Evolutionary conservation across 2,113 vertebrate species (phyloP), one percentile per base, ranked within the genome.

Genomic region (Cebidichthys violaceus): DNA sequence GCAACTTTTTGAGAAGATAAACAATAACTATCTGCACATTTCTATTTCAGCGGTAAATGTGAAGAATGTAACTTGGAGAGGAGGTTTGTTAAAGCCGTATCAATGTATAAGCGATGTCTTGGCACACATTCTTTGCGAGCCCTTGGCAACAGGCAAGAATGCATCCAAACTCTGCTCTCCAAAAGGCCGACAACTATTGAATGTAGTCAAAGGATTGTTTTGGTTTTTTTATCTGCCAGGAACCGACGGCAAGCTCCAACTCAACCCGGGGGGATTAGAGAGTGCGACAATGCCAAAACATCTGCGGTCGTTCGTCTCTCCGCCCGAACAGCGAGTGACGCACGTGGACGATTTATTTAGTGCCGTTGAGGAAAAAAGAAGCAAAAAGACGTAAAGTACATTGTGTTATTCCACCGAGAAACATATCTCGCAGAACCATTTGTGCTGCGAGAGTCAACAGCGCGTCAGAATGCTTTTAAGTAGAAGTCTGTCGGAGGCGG

Each of bases 91-190:
- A 24, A 74, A 77, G 39, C 52, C 17, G 61, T 79, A 85, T 85
- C 69, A 85, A 89, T 82, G 73, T 80, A 86, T 72, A 57, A 60
- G 74, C 50, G 1, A 68, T 39, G 60, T 71, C 86, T 90, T 88
- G 90, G 88, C 85, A 74, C 72, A 29, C 29, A 10, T 65, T 43
- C 75, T 85, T 77, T 75, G 78, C 77, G 86, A 83, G 77, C 70
- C 84, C 91, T 83, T 86, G 88, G 85, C 86, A 91, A 92, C 89
- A 66, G 67, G 43, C 76, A 88, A 80, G 60, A 90, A 91, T 85
- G 85, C 70, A 59, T 90, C 71, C 66, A 83, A 91, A 86, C 62
- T 68, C 74, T 27, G 75, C 74, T 77, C 69, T 79, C 67, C 76
- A 79, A 90, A 85, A 88, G 76, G 77, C 84, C 20, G 70, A 77